Percentiles rank a stretch among this genome's conserved stretches.
Conservation (phyloP, 2,113 vertebrate species). For the Labeo rohita region DNA sequence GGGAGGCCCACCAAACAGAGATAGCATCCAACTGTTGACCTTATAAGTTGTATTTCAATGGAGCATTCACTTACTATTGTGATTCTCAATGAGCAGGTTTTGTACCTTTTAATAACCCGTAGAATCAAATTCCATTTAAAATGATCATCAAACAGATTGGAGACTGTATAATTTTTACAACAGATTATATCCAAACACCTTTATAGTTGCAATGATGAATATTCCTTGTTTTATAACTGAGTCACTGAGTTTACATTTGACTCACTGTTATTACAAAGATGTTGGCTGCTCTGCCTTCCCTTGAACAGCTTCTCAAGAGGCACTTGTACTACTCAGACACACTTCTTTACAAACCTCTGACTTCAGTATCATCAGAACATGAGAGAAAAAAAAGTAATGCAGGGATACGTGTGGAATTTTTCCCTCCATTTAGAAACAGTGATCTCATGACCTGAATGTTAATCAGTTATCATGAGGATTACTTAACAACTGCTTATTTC, state of each 20-base stretch:
- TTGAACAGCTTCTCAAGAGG: neutral
- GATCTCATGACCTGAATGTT: slow-evolving; percentile 1
- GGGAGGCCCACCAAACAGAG: neutral
- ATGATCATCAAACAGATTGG: neutral
- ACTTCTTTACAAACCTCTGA: neutral
- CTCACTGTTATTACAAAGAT: neutral
- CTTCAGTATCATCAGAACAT: neutral
- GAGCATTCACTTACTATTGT: neutral
- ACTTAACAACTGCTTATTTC: slow-evolving; percentile 14
- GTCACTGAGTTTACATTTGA: neutral
- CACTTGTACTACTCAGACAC: neutral
- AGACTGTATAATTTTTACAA: neutral
- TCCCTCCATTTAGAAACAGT: slow-evolving; percentile 5
- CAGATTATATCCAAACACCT: neutral
- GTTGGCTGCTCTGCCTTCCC: neutral
- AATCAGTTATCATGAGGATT: slow-evolving; percentile 26
- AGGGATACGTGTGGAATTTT: neutral
- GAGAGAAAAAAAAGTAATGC: neutral
- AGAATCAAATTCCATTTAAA: slow-evolving; percentile 8
- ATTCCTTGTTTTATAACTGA: neutral
- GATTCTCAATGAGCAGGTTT: neutral
- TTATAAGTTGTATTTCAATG: slow-evolving; percentile 18
- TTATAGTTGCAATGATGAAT: neutral
- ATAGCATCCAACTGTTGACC: slow-evolving; percentile 25
- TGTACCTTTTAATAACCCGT: neutral